phyloP scores from a whole-genome alignment of 2,888 invertebrate species.

The Heliconius charithonia region DNA sequence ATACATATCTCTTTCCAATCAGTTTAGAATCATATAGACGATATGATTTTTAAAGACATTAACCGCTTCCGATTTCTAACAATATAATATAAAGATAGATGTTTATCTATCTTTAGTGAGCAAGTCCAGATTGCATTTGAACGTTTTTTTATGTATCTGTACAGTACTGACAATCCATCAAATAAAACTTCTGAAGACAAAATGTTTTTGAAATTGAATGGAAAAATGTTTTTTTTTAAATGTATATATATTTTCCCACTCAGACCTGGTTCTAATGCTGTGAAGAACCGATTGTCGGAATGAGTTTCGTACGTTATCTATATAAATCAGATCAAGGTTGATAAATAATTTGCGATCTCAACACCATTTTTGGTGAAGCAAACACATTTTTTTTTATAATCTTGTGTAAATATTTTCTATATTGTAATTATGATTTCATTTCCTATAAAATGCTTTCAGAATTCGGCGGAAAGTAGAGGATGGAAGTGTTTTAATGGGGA shows the following conservation, averaged over 20 bases:
- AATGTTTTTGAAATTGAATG: background rate
- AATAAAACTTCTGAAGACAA: no score
- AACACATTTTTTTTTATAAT: background rate
- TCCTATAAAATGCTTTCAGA: background rate
- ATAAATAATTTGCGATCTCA: background rate
- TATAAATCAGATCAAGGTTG: slow-evolving; percentile 13
- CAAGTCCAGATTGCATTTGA: no score
- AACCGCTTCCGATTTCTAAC: no score
- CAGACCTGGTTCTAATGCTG: background rate
- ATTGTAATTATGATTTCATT: background rate
- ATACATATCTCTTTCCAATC: no score
- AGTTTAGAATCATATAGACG: no score
- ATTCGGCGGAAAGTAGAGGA: background rate
- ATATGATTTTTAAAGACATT: no score
- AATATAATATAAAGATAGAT: no score
- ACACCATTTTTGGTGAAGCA: background rate
- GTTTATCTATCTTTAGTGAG: no score
- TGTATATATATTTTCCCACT: background rate
- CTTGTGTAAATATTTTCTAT: slow-evolving; percentile 2
- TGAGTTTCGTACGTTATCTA: slow-evolving; percentile 16
- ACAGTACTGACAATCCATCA: no score
- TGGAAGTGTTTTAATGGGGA: background rate
- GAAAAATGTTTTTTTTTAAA: background rate
- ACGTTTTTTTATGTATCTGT: no score
- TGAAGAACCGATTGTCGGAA: background rate